Conservation (phyloP, 2,113 vertebrate species). For the Psilopogon haemacephalus region DNA sequence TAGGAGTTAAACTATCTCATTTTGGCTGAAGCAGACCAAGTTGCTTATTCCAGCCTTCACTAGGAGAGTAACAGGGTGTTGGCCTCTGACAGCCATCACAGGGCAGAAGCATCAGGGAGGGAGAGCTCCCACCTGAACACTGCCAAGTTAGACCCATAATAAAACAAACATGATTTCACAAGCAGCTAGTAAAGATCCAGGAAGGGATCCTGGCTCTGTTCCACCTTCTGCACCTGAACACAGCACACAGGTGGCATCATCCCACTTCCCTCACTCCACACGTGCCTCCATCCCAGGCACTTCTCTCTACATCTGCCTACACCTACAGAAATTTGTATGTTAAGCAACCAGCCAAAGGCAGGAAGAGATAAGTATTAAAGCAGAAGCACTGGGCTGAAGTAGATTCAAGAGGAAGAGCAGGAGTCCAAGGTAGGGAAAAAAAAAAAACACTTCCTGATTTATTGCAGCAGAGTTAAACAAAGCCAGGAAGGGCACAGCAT, state of each 20-base stretch:
- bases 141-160: not conserved
- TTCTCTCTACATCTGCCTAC: not conserved
- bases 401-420: not conserved
- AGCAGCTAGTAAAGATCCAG: not conserved
- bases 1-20: not conserved
- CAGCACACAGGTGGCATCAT: accelerated
- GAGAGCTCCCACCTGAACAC: not conserved
- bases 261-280: not conserved
- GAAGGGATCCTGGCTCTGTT: not conserved
- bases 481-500: not conserved
- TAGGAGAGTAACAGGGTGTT: accelerated
- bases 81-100: not conserved
- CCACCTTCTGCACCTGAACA: not conserved
- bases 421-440: not conserved
- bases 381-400: not conserved
- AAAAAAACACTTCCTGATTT: not conserved
- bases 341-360: not conserved
- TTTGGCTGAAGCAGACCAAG: not conserved
- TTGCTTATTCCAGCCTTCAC: not conserved
- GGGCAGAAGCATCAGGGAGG: not conserved
- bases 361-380: not conserved
- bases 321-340: not conserved
- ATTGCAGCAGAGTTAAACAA: not conserved
- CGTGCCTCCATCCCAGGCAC: accelerated
- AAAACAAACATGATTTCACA: not conserved